phyloP scores from a whole-genome alignment of 53 echinoderm and acorn worm genomes.

The Crossaster papposus region DNA sequence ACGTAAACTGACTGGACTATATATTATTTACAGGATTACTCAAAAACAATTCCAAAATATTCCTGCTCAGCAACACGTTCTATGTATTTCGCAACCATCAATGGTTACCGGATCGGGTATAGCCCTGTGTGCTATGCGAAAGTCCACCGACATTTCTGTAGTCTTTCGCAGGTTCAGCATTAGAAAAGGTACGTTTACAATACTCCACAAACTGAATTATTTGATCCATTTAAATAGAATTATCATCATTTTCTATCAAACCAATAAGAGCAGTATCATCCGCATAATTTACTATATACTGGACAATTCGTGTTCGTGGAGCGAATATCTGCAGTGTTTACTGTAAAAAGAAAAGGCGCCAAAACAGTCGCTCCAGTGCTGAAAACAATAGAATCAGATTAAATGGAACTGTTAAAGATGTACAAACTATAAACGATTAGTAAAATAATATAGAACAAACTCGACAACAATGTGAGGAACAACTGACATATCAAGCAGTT shows the following conservation, averaged over 20 bases:
- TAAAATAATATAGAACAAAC: neutral
- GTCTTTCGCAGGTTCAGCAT: neutral
- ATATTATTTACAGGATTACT: neutral
- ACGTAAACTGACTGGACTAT: no score
- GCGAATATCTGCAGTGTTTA: neutral
- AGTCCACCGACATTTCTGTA: slow-evolving; percentile 15
- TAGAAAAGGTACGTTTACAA: neutral
- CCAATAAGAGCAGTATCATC: slow-evolving; percentile 6
- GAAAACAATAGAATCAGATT: neutral
- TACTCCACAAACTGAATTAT: neutral
- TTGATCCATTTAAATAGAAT: slow-evolving; percentile 1
- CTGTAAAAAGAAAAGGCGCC: neutral
- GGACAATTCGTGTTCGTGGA: neutral
- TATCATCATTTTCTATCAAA: neutral
- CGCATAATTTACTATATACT: neutral
- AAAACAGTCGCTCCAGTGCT: neutral
- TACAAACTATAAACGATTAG: neutral
- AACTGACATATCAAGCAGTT: slow-evolving; percentile 16
- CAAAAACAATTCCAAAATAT: neutral
- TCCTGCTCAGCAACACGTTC: neutral
- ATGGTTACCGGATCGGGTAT: neutral
- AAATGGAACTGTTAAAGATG: neutral
- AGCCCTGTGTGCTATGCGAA: neutral
- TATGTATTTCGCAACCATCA: slow-evolving; percentile 21
- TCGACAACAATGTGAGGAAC: neutral